A percentile compares a stretch with the other conserved stretches of the same genome.
These are phyloP conservation scores for Artemia sp. DNA, from an alignment of 2,888 invertebrate genomes.

Conservation along the genomic window DNA sequence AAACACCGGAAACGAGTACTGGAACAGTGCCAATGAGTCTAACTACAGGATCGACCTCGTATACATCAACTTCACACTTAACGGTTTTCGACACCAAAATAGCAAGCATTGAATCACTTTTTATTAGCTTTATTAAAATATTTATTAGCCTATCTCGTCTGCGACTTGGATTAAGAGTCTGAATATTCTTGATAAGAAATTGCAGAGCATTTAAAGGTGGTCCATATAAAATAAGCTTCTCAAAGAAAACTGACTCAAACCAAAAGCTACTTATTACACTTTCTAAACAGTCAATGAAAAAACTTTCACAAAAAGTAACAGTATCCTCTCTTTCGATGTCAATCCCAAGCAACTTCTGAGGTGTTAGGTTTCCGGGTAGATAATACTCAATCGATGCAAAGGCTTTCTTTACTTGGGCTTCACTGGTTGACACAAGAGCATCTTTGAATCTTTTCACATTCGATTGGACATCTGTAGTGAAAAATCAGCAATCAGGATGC, in stretches of 20 bases:
- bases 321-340: constrained; percentile 35
- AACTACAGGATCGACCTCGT: constrained; percentile 35
- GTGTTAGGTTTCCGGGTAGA: constrained; percentile 44
- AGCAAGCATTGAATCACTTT: constrained; percentile 20
- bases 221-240: constrained; percentile 7
- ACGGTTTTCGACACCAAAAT: constrained; percentile 3
- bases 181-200: constrained; percentile 16
- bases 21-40: constrained; percentile 50
- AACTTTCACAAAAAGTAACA: constrained; percentile 33
- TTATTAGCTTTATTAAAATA: constrained; percentile 18
- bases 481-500: constrained; percentile 8
- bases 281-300: constrained; percentile 36
- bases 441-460: neutral
- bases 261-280: neutral
- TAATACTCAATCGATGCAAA: neutral
- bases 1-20: constrained; percentile 48
- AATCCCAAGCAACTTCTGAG: constrained; percentile 43
- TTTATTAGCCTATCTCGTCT: constrained; percentile 19
- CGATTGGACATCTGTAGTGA: constrained; percentile 11
- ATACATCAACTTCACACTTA: neutral
- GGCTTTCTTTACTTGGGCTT: constrained; percentile 3
- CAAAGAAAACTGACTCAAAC: constrained; percentile 9
- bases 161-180: constrained; percentile 14
- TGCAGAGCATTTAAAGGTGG: constrained; percentile 19
- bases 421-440: neutral